Base-by-base conservation (phyloP, 2,797 vertebrate species). In the Darevskia mixta region DNA sequence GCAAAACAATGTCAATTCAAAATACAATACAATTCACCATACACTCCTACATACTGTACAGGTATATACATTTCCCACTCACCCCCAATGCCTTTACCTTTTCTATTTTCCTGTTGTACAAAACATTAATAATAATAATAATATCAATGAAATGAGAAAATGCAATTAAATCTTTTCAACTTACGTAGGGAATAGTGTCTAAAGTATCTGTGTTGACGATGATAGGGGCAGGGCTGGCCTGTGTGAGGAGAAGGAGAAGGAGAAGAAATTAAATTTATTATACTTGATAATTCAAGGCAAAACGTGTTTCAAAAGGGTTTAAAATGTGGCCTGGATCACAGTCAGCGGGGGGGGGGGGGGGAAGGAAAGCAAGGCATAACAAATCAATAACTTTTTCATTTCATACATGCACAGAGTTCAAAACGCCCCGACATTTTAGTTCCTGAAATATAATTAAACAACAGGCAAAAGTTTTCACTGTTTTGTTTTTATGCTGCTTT, bases 141-240 rank as follows among this genome's bases (percentile, higher is more conserved):
- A 55, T 55, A 55, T 15, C 49, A 55, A 41, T 23, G 38, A 79
- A 43, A 66, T 18, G 38, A 45, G 81, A 80, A 88, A 43, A 75
- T 1, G 69, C 79, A 86, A 91, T 64, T 64, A 82, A 64, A 93
- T 90, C 76, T 18, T 23, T 66, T 90, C 89, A 94, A 98, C 98
- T 99, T 97, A 99, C 98, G 76, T 99, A 99, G 93, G 98, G 98
- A 95, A 98, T 98, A 3, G 98, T 98, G 90, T 99, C 98, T 98
- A 99, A 95, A 41, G 98, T 98, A 96, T 99, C 98, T 94, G 98
- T 99, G 96, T 99, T 99, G 96, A 99, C 98, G 95, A 99, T 98
- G 95, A 99, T 98, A 89, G 98, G 98, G 91, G 98, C 98, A 91
- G 98, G 98, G 87, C 98, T 99, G 91, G 98, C 98, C 98, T 99